phyloP scores from a whole-genome alignment of 2,888 invertebrate genomes.

The Ectemnius cavifrons region DNA sequence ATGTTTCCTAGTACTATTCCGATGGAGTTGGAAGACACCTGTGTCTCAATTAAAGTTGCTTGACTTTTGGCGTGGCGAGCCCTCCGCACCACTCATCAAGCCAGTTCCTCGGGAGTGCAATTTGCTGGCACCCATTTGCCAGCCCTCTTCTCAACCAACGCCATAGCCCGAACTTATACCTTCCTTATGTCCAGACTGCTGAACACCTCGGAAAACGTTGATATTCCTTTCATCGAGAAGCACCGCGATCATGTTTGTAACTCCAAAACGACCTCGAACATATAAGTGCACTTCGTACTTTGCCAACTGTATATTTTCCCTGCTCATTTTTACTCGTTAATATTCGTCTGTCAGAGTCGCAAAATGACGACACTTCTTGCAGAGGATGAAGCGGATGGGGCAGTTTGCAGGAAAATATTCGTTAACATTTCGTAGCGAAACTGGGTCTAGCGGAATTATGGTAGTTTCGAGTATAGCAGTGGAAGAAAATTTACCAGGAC shows the following conservation, averaged over 20 bases:
- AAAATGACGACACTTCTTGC: too few relatives aligned
- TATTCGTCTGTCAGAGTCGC: neutral
- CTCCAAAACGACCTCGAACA: too few relatives aligned
- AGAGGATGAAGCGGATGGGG: too few relatives aligned
- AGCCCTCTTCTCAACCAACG: slow-evolving; percentile 34
- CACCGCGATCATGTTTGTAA: slow-evolving; percentile 47
- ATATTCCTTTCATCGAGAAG: slow-evolving; percentile 38
- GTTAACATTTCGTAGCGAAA: too few relatives aligned
- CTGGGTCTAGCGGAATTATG: too few relatives aligned
- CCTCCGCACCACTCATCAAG: slow-evolving; percentile 61
- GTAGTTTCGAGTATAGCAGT: too few relatives aligned
- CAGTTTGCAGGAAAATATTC: too few relatives aligned
- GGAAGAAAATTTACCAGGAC: too few relatives aligned
- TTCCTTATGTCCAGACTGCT: slow-evolving; percentile 34
- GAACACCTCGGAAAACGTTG: slow-evolving; percentile 36
- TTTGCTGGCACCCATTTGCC: slow-evolving; percentile 61
- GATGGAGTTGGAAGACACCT: slow-evolving; percentile 42
- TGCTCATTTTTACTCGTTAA: neutral
- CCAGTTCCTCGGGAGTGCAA: slow-evolving; percentile 69
- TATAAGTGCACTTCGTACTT: too few relatives aligned
- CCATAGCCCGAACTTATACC: slow-evolving; percentile 20
- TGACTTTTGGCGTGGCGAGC: slow-evolving; percentile 65
- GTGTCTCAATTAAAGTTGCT: slow-evolving; percentile 74
- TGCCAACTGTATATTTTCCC: too few relatives aligned
- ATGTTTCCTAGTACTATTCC: slow-evolving; percentile 21